Conservation (phyloP, 2,797 vertebrate genomes). For the Gobionotothen gibberifrons region DNA sequence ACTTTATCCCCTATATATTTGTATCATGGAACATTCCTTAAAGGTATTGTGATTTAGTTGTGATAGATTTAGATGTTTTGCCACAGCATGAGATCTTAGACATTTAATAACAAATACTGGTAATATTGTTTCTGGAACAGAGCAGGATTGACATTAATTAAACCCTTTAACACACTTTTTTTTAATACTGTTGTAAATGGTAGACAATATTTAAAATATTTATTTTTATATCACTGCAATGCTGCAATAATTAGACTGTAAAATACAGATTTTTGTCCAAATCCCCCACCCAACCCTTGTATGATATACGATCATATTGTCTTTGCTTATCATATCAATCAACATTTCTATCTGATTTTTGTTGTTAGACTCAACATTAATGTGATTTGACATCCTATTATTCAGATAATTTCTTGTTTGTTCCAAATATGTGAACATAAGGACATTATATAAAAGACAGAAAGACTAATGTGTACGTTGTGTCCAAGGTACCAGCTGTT, state of each 20-base stretch:
- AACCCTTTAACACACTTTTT: not conserved
- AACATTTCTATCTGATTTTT: not conserved
- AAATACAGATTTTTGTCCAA: not conserved
- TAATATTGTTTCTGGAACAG: not conserved
- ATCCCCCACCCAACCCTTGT: not conserved
- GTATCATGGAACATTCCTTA: not conserved
- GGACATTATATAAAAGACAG: not conserved
- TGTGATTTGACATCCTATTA: not conserved
- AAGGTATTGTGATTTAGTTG: not conserved
- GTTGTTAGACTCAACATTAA: not conserved
- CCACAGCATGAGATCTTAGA: not conserved
- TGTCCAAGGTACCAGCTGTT: conserved; percentile 15
- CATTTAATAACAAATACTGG: conserved; percentile 1
- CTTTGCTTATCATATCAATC: not conserved
- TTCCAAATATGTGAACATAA: conserved; percentile 5
- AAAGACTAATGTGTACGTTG: not conserved
- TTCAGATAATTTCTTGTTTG: not conserved
- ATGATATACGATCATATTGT: not conserved
- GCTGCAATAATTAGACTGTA: not conserved
- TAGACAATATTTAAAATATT: not conserved
- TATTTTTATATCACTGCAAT: not conserved
- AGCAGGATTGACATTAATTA: not conserved
- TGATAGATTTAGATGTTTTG: not conserved
- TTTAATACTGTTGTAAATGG: not conserved
- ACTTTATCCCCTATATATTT: not conserved